These are phyloP conservation scores for Tupaia chinensis DNA, from an alignment of 2,113 vertebrate genomes.

Conservation along the genomic window DNA sequence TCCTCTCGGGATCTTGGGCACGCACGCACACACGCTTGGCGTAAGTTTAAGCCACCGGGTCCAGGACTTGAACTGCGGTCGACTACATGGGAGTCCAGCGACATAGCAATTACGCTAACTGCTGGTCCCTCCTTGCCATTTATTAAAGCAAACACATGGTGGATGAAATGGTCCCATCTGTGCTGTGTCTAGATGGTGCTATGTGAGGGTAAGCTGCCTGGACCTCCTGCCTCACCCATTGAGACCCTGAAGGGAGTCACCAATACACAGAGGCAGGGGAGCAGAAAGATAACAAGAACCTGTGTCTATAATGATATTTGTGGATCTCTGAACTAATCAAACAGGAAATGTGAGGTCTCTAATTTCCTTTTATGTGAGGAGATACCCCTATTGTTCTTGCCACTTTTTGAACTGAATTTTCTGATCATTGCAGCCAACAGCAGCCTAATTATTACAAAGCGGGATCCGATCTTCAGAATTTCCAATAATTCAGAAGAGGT, in stretches of 20 bases:
- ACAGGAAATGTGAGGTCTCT: neutral
- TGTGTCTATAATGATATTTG: neutral
- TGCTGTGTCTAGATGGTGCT: neutral
- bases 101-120: too few species aligned
- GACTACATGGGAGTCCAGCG: too few species aligned
- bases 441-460: slow-evolving; percentile 24
- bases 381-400: neutral
- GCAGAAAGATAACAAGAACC: neutral
- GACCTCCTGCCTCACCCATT: neutral
- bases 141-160: neutral
- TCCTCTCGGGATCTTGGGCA: too few species aligned
- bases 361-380: neutral
- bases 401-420: neutral
- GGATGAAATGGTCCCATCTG: neutral
- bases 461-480: neutral
- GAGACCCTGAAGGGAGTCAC: neutral
- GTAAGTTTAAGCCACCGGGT: too few species aligned
- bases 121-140: neutral
- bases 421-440: slow-evolving; percentile 18
- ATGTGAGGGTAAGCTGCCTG: neutral
- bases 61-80: too few species aligned
- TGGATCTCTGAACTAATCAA: neutral
- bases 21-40: too few species aligned
- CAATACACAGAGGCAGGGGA: neutral
- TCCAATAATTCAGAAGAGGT: slow-evolving; percentile 5